Evolutionary conservation across 2,797 vertebrate genomes (phyloP), one percentile per base, ranked within the genome.

Genomic region (Myotis planiceps): DNA sequence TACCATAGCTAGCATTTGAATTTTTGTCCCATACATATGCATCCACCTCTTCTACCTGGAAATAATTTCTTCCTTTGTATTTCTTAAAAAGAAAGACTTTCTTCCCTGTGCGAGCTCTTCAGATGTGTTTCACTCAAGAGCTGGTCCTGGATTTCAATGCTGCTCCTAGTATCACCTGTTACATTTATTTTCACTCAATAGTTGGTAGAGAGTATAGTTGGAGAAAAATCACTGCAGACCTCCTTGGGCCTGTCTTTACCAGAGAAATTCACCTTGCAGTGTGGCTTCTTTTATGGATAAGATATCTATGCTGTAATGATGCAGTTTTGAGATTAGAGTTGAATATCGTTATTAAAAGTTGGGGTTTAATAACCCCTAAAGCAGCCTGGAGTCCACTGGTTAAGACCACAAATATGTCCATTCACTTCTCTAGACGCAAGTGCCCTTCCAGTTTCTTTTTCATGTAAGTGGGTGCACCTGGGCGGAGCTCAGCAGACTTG

Each of bases 391-490:
- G 15, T 32, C 23, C 16, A 9, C 19, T 47, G 10, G 0, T 27
- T 13, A 66, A 76, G 21, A 72, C 27, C 7, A n/a, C 1, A 32
- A 23, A 47, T 29, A 9, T 0, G n/a, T 1, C 6, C 29, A 23
- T 14, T 39, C 15, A 19, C 5, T 10, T 49, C 3, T 39, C 32
- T 72, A 0, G 32, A 39, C 71, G 13, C 1, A 45, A 51, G 3
- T 23, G 9, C 1, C 2, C 6, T 60, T 25, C 9, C 3, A 49
- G 10, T 10, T 85, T 53, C 14, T 39, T 75, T 49, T 58, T 18
- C 32, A 49, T 60, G 3, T 2, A 49, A 71, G 32, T 66, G 5
- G 2, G 60, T 49, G 12, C 1, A 7, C 1, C 2, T 27, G 5
- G 23, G 1, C 14, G 39, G 75, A 47, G 0, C 21, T 55, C 19